These are phyloP conservation scores for Zophobas atratus DNA, from an alignment of 1,140 invertebrate genomes.

Conservation along the genomic window DNA sequence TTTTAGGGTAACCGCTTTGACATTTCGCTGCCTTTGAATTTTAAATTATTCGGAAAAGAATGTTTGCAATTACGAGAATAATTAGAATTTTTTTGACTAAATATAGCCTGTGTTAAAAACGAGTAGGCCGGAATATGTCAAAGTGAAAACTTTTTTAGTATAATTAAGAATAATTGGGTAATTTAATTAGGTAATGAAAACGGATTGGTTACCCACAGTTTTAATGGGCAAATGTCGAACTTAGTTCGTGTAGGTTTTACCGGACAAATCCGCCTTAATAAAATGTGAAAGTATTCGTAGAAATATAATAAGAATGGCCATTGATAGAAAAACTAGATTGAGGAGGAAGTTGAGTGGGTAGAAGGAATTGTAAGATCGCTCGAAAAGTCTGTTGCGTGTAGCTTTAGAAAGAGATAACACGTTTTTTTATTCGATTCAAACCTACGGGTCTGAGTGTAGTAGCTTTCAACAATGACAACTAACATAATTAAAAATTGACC, in stretches of 20 bases:
- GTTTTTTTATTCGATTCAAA: constrained; percentile 17
- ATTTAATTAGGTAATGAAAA: too few relatives aligned
- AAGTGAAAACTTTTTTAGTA: too few relatives aligned
- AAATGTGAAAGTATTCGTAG: constrained; percentile 37
- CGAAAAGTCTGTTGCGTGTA: not conserved
- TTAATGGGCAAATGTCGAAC: constrained; percentile 16
- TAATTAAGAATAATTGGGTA: too few relatives aligned
- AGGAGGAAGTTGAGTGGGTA: constrained; percentile 29
- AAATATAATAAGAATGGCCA: constrained; percentile 38
- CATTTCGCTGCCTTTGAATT: too few relatives aligned
- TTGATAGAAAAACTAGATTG: constrained; percentile 42
- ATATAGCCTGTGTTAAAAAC: too few relatives aligned
- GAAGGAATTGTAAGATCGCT: constrained; percentile 13
- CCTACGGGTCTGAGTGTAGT: not conserved
- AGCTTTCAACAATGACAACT: constrained; percentile 2
- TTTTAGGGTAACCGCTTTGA: too few relatives aligned
- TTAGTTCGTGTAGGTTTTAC: constrained; percentile 29
- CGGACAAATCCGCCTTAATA: constrained; percentile 28
- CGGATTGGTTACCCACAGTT: not conserved
- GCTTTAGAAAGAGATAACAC: constrained; percentile 5
- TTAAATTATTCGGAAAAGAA: too few relatives aligned
- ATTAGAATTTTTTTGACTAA: too few relatives aligned
- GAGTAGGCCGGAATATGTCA: too few relatives aligned
- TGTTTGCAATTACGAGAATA: too few relatives aligned
- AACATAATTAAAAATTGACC: constrained; percentile 7